Base-by-base conservation (phyloP, 2,888 invertebrate genomes). In the Monoplex corrugatus region DNA sequence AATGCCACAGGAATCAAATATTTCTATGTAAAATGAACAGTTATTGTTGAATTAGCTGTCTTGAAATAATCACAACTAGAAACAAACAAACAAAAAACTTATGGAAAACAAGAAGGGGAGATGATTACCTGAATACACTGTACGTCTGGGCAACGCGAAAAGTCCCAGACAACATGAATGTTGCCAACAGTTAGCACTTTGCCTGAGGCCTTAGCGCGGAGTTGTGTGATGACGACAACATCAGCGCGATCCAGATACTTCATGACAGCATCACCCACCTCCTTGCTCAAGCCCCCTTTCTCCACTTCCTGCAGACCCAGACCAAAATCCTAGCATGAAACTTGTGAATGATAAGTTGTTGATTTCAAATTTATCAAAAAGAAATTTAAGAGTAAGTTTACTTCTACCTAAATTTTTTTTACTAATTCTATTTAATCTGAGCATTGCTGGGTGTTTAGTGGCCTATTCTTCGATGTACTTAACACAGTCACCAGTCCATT, bases 91-190 rank as follows among this genome's bases (percentile, higher is more conserved):
- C 8, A 72, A 13, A 43, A 40, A 38, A 43, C n/a, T n/a, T n/a
- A n/a, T n/a, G n/a, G 3, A 80, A 38, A 80, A 80, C 68, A 68
- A 19, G 16, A 75, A 43, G 6, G 8, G 6, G 5, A n/a, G 10
- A 32, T 45, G 89, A 89, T 72, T 91, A 95, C 95, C 95, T 95
- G 95, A 75, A 95, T 93, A 92, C 95, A 95, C 90, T 96, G 95
- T 2, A 94, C 93, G 91, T 95, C 95, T n/a, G 94, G 95, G 35
- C 93, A 91, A 83, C 93, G 90, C 88, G 93, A 92, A 78, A 92
- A 89, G 50, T 94, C 95, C 93, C 93, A 95, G n/a, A 92, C 91
- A 6, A 95, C 93, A 91, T 96, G 96, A 28, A 95, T 93, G 91
- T 95, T 96, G 88, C 94, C 95, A 13, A 95, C 92, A 32, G 94